Base-by-base conservation (phyloP, 2,888 invertebrate species). In the Apeira syringaria region DNA sequence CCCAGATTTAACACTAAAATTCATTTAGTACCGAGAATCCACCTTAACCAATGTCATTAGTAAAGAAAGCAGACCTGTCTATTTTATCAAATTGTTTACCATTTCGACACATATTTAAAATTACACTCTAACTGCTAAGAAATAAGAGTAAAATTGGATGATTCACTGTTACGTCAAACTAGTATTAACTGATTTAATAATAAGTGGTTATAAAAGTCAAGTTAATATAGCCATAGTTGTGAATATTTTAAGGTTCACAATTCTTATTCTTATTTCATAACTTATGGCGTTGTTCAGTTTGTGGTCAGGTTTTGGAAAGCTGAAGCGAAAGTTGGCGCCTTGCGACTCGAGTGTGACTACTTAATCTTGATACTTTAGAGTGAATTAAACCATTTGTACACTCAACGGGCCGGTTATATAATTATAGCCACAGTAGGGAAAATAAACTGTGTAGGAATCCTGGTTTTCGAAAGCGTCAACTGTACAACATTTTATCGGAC, bases 291-390 rank as follows among this genome's bases (percentile, higher is more conserved):
- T 80, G 68, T 64, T 50, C 50, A 43, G 56, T 59, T 59, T 56
- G 50, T 46, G 53, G 60, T 43, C 53, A 57, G 74, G 79, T 84
- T 88, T 87, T 88, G 82, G 87, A 88, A 87, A 88, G 87, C 78
- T 79, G 75, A 62, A 68, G 86, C 83, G 86, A 88, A 88, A 88
- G 87, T 87, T 72, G 76, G 56, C 66, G 68, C 63, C 68, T 66
- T 66, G 64, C 64, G 61, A 62, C 56, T 67, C 61, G 62, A 79
- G 70, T 74, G 68, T 71, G 72, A 69, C 74, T 66, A 64, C 57
- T 61, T 50, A 54, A 63, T 74, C 71, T 80, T 80, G 77, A 74
- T 83, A 78, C 75, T 81, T 69, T 51, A 34, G 18, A 41, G 48
- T 35, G 37, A 41, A 48, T 39, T 37, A 30, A 47, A 34, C 39